Percentiles rank a stretch among this genome's conserved stretches.
Conservation (phyloP, 2,888 invertebrate genomes). For the Xestia rhomboidea region DNA sequence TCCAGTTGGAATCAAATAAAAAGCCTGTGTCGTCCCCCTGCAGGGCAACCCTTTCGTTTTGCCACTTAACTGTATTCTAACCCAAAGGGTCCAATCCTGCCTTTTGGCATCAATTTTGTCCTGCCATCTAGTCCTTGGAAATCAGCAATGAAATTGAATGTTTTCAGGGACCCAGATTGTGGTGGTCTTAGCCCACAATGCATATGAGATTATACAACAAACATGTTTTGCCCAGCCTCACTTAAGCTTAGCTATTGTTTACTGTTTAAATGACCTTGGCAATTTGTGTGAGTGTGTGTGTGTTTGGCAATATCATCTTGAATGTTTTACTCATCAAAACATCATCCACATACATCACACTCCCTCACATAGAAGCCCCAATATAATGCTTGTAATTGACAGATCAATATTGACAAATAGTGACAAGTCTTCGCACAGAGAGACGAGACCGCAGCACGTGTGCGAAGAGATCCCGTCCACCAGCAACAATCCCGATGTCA, state of each 20-base stretch:
- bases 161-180: neutral
- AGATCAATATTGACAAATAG: constrained; percentile 85
- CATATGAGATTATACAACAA: neutral
- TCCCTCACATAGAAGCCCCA: constrained; percentile 40
- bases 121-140: neutral
- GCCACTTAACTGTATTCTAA: neutral
- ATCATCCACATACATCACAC: neutral
- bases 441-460: constrained; percentile 76
- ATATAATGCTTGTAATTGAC: constrained; percentile 55
- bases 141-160: neutral
- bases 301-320: neutral
- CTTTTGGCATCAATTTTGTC: no score
- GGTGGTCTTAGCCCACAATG: neutral
- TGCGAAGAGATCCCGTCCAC: constrained; percentile 85
- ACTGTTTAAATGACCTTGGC: neutral
- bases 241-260: neutral
- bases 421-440: constrained; percentile 72
- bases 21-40: neutral
- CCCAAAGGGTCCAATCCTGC: neutral
- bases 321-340: constrained; percentile 2
- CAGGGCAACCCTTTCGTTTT: neutral
- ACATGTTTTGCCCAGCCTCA: neutral
- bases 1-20: no score
- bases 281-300: neutral
- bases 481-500: constrained; percentile 81